Conservation (phyloP, 2,888 invertebrate species). For the Xiphydria camelus region DNA sequence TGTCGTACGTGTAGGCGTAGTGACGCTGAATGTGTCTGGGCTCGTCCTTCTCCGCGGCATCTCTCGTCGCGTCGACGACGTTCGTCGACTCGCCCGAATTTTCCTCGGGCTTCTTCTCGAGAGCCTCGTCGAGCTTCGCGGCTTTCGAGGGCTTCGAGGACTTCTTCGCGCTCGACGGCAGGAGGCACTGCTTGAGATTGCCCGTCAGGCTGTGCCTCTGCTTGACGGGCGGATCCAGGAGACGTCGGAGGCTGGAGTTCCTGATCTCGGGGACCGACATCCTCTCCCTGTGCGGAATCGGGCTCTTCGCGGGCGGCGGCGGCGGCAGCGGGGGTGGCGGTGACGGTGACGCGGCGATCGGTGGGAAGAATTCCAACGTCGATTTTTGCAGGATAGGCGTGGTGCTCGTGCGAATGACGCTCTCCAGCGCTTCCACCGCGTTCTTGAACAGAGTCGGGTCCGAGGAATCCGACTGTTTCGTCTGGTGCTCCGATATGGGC, state of each 20-base stretch:
- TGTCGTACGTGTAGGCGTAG: conserved; percentile 52
- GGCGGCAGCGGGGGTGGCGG: neutral
- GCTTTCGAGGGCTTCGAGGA: too few species aligned
- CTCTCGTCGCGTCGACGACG: conserved; percentile 2
- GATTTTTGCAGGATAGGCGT: conserved; percentile 40
- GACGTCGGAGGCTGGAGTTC: conserved; percentile 45
- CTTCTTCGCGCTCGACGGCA: conserved; percentile 8
- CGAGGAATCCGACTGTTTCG: neutral
- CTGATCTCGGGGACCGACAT: conserved; percentile 53
- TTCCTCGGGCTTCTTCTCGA: conserved; percentile 18
- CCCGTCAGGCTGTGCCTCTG: conserved; percentile 51
- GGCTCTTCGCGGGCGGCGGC: conserved; percentile 2
- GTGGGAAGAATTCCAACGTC: neutral
- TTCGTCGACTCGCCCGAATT: neutral
- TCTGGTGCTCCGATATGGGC: conserved; percentile 43
- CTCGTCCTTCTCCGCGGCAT: conserved; percentile 23
- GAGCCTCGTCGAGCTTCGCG: conserved; percentile 16
- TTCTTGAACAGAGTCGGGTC: conserved; percentile 18
- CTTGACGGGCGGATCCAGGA: conserved; percentile 47
- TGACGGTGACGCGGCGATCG: conserved; percentile 13
- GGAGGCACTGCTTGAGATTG: conserved; percentile 33
- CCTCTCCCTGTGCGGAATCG: conserved; percentile 37
- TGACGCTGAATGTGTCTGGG: conserved; percentile 49
- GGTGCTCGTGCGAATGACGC: conserved; percentile 43
- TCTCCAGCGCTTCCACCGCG: conserved; percentile 39